A percentile compares a stretch with the other conserved stretches of the same genome.
These are phyloP conservation scores for Rhingia rostrata DNA, from an alignment of 2,888 invertebrate species.

Conservation along the genomic window DNA sequence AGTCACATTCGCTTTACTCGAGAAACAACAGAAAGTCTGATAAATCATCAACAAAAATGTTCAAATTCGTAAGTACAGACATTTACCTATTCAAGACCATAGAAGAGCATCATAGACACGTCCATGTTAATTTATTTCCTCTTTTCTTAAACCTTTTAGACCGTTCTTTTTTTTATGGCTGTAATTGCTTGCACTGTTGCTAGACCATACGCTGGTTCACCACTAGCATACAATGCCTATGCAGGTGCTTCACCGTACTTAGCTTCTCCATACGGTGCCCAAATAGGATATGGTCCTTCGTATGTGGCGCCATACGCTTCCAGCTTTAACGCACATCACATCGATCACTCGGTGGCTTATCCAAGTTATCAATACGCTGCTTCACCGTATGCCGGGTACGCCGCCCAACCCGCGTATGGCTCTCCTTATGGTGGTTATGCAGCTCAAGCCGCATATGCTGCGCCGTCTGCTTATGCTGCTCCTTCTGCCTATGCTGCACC, in stretches of 20 bases:
- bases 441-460: slow-evolving; percentile 17
- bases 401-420: slow-evolving; percentile 46
- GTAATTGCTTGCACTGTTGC: slow-evolving; percentile 42
- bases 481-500: slow-evolving; percentile 37
- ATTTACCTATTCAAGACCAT: neutral
- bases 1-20: slow-evolving; percentile 40
- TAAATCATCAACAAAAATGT: slow-evolving; percentile 43
- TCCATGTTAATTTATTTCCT: neutral
- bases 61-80: slow-evolving; percentile 63
- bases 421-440: slow-evolving; percentile 22
- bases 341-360: slow-evolving; percentile 64
- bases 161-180: slow-evolving; percentile 50
- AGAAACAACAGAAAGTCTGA: slow-evolving; percentile 32
- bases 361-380: slow-evolving; percentile 51
- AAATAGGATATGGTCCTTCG: slow-evolving; percentile 60
- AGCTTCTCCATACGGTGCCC: slow-evolving; percentile 44
- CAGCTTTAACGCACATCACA: slow-evolving; percentile 63
- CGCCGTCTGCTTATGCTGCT: slow-evolving; percentile 41
- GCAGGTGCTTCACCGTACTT: slow-evolving; percentile 36
- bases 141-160: slow-evolving; percentile 22
- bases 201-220: slow-evolving; percentile 40
- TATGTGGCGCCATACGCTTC: slow-evolving; percentile 58
- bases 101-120: neutral
- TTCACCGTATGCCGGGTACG: slow-evolving; percentile 44
- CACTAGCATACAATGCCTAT: slow-evolving; percentile 45